Evolutionary conservation across 1,140 invertebrate species (phyloP), one percentile per base, ranked within the genome.

Genomic region (Caerostris darwini): DNA sequence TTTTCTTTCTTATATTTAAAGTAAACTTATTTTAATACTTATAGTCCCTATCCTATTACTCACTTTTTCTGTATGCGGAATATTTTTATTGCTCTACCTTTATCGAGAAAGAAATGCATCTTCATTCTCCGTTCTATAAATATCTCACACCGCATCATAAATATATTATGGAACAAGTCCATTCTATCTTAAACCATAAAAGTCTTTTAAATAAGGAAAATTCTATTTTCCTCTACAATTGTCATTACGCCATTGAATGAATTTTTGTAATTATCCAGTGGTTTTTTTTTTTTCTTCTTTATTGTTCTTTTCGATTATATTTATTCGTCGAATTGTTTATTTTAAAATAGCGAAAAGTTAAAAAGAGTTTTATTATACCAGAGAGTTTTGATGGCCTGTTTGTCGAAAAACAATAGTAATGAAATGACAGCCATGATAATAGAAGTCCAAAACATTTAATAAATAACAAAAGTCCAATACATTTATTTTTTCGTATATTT

Each of bases 301-400:
- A 8, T 19, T 8, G 71, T 5, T 3, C 12, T 7, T 71, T 34
- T 53, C 50, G 34, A 77, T 12, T 53, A 5, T 12, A 4, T 50
- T 10, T 77, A 77, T 77, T 34, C 69, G 34, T 12, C 14, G 56
- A 83, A 83, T 54, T 71, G 17, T 14, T 69, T 71, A 7, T 14
- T 89, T 89, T 67, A 69, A 67, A 89, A 89, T 56, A 64, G n/a
- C 53, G 17, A 71, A 89, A 89, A 89, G 17, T 89, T 69, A 89
- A 89, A 89, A 6, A 6, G 5, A 89, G 12, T 89, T 89, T 89
- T 69, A 67, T 7, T 89, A 59, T 8, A 58, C 17, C n/a, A 53
- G n/a, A 87, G 57, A 87, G 19, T 53, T 17, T 6, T 64, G 61
- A 89, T 57, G 53, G 53, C 64, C 69, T 89, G 87, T 53, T 89